Base-by-base conservation (phyloP, 2,888 invertebrate genomes). In the Carabus problematicus region DNA sequence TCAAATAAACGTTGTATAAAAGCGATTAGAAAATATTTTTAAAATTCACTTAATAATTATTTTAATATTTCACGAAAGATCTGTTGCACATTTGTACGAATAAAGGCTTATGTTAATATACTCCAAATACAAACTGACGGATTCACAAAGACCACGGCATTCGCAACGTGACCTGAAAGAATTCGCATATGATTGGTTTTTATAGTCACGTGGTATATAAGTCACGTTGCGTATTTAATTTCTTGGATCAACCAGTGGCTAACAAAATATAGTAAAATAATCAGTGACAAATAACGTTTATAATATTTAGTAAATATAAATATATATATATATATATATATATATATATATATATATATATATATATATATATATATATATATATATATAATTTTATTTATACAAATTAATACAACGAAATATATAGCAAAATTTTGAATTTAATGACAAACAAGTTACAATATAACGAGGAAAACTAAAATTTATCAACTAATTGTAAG, bases 401-500 rank as follows among this genome's bases (percentile, higher is more conserved):
- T 29, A 29, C 29, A 29, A 29, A 29, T 29, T 3, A 3, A 29
- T 29, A 29, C 29, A 29, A 29, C 29, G 29, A 29, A 29, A 29
- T 3, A 29, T 2, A 6, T 29, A 29, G 29, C 29, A 3, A 3
- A 29, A 29, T 29, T 29, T 29, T 29, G 29, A 29, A 29, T 29
- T 29, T 29, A 29, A 29, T 29, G 6, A 29, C 29, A 29, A 29
- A 45, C 1, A 45, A 12, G 1, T 45, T 12, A 45, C 45, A 45
- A 45, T 56, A 56, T 56, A 56, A 14, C 19, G 12, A 56, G n/a
- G 11, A 39, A 56, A 56, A 56, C 12, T 88, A 96, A 84, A 97
- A 97, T 82, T 96, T 94, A 84, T 97, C 96, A 58, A 97, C 92
- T 75, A 97, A 86, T 81, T 95, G 93, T 73, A 96, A 83, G 79